Base-by-base conservation (phyloP, 2,113 vertebrate genomes). In the Ameiurus melas region DNA sequence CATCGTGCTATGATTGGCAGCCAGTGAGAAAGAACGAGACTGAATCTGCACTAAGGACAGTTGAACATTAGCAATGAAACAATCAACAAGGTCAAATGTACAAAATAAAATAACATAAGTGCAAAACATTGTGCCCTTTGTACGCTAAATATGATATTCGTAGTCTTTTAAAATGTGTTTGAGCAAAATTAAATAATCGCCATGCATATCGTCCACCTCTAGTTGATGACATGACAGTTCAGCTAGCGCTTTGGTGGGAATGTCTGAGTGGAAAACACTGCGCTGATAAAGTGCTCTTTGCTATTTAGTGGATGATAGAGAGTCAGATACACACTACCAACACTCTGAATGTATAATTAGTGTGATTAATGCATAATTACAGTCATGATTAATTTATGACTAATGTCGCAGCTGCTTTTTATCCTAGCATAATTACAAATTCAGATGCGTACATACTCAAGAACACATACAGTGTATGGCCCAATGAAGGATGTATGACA, bases 311-410 rank as follows among this genome's bases (percentile, higher is more conserved):
- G 62, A 53, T 70, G 47, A 6, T 19, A 6, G 64, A 33, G 7
- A 85, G 47, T 51, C 62, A 68, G 83, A 84, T 64, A 55, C 66
- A 70, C 7, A 55, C 64, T 70, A 85, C 6, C 83, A 25, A 33
- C n/a, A 22, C 30, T 73, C n/a, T 73, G 66, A 86, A 58, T 86
- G 71, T 5, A 47, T 77, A 60, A 85, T 75, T 58, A 57, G 30
- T 62, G 58, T 79, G 27, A 86, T 64, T 78, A 64, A 77, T 77
- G 79, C 53, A 81, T 86, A 51, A 86, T 86, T 86, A 60, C 39
- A 51, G 71, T 60, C 71, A 79, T 79, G 57, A 78, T 51, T 78
- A 78, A 64, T 62, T 86, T 86, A 43, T 86, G 85, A 86, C 55
- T 85, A 85, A 62, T 62, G 39, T 81, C 19, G 8, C 53, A 81